Evolutionary conservation across 2,888 invertebrate species (phyloP).

Genomic region (Timema cristinae): DNA sequence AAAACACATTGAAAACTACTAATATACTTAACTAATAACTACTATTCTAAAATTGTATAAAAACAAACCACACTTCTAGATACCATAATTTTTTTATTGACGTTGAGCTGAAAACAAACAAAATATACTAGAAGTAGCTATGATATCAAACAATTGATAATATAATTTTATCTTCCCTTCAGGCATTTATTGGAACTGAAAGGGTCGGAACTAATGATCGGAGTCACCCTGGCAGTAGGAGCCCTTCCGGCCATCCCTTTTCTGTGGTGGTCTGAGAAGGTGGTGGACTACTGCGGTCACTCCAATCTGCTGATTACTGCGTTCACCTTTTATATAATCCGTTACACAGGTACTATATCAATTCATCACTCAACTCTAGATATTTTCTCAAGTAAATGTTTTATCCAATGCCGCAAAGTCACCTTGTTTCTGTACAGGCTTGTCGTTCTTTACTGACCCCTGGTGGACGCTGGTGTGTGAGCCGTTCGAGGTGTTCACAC

Average conservation of each 20-base stretch:
- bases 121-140: too few species aligned
- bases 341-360: conserved; percentile 58
- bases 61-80: too few species aligned
- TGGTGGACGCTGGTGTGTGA: conserved; percentile 67
- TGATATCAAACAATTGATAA: too few species aligned
- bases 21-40: too few species aligned
- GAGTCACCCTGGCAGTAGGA: conserved; percentile 62
- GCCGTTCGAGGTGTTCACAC: conserved; percentile 67
- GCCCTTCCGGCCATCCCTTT: conserved; percentile 66
- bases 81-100: too few species aligned
- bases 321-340: conserved; percentile 74
- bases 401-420: background rate
- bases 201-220: conserved; percentile 56
- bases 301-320: conserved; percentile 78
- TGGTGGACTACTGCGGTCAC: conserved; percentile 79
- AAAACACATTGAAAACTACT: too few species aligned
- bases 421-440: conserved; percentile 45
- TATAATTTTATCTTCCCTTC: conserved; percentile 20
- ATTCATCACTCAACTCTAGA: background rate
- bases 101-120: too few species aligned
- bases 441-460: conserved; percentile 54
- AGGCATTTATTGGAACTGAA: conserved; percentile 60
- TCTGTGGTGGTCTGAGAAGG: conserved; percentile 72
- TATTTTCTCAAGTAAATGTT: background rate
- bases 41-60: too few species aligned